Conservation (phyloP, 1,140 invertebrate genomes). For the Eulimnadia texana region DNA sequence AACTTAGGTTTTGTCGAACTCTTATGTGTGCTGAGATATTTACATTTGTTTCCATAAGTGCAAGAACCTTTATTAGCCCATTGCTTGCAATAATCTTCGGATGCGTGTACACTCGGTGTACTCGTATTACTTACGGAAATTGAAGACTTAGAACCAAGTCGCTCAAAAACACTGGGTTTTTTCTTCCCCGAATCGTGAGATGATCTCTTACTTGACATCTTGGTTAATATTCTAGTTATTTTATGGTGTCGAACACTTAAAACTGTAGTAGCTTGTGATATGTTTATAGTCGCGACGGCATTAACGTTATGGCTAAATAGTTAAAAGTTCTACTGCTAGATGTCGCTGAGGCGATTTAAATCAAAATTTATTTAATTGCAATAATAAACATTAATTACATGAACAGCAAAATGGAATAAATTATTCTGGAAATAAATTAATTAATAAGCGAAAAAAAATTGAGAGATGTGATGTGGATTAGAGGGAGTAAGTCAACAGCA, state of each 20-base stretch:
- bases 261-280: too few relatives aligned
- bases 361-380: too few relatives aligned
- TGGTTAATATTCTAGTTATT: neutral
- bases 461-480: too few relatives aligned
- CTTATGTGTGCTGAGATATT: slow-evolving; percentile 29
- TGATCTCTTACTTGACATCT: neutral
- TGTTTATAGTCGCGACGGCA: too few relatives aligned
- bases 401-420: too few relatives aligned
- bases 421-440: too few relatives aligned
- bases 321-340: too few relatives aligned
- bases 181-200: neutral
- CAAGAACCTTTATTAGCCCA: slow-evolving; percentile 57
- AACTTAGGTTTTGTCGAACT: slow-evolving; percentile 21
- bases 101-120: slow-evolving; percentile 26
- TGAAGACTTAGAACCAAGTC: slow-evolving; percentile 52
- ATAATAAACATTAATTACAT: too few relatives aligned
- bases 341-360: too few relatives aligned
- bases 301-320: too few relatives aligned
- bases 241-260: neutral
- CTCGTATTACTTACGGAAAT: slow-evolving; percentile 30
- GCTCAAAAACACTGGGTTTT: slow-evolving; percentile 56
- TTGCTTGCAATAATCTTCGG: slow-evolving; percentile 46
- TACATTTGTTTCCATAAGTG: slow-evolving; percentile 56
- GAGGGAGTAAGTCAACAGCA: too few relatives aligned
- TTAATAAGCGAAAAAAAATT: too few relatives aligned